phyloP scores from a whole-genome alignment of 2,888 invertebrate genomes.

The Leptinotarsa haldemani region DNA sequence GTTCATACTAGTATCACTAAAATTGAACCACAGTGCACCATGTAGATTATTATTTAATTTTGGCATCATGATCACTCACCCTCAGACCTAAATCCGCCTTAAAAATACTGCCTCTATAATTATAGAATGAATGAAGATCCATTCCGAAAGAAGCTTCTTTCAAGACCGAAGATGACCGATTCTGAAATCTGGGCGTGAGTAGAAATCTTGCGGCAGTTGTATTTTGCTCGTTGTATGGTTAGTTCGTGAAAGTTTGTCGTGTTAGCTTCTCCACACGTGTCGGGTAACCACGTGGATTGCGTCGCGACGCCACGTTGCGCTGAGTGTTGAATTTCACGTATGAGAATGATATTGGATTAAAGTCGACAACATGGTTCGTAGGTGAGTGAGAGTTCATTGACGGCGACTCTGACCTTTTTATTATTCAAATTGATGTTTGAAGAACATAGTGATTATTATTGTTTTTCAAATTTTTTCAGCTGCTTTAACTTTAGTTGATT shows the following conservation, averaged over 20 bases:
- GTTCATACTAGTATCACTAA: too few species aligned
- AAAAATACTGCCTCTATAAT: background rate
- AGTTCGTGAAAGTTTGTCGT: constrained; percentile 59
- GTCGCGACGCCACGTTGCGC: constrained; percentile 14
- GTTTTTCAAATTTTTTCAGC: too few species aligned
- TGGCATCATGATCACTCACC: too few species aligned
- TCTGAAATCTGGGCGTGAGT: constrained; percentile 54
- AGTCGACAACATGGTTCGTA: constrained; percentile 51
- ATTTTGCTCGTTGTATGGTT: constrained; percentile 59
- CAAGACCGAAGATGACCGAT: constrained; percentile 61
- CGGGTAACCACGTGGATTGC: constrained; percentile 54
- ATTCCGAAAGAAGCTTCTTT: constrained; percentile 54
- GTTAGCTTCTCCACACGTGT: constrained; percentile 57
- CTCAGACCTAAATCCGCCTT: background rate
- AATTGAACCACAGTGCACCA: too few species aligned
- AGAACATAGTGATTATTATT: too few species aligned
- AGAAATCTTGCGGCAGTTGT: constrained; percentile 60
- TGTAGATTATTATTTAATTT: too few species aligned
- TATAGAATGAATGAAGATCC: constrained; percentile 13
- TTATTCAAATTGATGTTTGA: too few species aligned
- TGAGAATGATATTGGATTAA: constrained; percentile 47
- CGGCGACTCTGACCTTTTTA: background rate
- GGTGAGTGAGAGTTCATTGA: constrained; percentile 34
- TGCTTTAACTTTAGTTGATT: too few species aligned
- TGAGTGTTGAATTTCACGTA: constrained; percentile 45